These are phyloP conservation scores for Paguma larvata DNA, from an alignment of 2,797 vertebrate species.

Conservation along the genomic window DNA sequence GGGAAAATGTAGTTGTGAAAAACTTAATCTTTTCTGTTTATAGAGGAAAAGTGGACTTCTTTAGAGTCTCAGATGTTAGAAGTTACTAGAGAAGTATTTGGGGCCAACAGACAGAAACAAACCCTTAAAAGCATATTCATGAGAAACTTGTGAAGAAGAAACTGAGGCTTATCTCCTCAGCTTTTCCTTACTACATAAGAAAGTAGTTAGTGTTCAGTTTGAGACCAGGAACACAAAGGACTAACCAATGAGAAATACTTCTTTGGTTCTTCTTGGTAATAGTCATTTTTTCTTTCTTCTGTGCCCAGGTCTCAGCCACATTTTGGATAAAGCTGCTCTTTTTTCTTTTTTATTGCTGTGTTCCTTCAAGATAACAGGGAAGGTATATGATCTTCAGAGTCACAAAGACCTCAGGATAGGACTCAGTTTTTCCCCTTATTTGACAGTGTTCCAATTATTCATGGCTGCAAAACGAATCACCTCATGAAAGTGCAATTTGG, in stretches of 20 bases:
- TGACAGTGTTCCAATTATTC: constrained; percentile 44
- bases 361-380: not conserved
- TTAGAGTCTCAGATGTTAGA: not conserved
- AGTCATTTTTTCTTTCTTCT: not conserved
- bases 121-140: not conserved
- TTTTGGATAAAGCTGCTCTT: not conserved
- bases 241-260: not conserved
- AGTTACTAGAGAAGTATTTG: not conserved
- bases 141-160: not conserved
- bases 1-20: not conserved
- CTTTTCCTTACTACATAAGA: not conserved
- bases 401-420: constrained; percentile 17
- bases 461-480: constrained; percentile 45
- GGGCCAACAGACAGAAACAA: not conserved
- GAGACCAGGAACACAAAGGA: not conserved
- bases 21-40: not conserved
- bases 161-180: not conserved
- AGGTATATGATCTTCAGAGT: constrained; percentile 10
- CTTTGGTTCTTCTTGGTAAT: not conserved
- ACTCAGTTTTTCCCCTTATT: constrained; percentile 59
- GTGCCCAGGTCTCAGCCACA: not conserved
- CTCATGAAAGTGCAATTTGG: constrained; percentile 28
- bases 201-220: not conserved
- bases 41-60: not conserved
- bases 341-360: constrained; percentile 21